Evolutionary conservation across 2,888 invertebrate species (phyloP), one percentile per base, ranked within the genome.

Genomic region (Hypomecis punctinalis): DNA sequence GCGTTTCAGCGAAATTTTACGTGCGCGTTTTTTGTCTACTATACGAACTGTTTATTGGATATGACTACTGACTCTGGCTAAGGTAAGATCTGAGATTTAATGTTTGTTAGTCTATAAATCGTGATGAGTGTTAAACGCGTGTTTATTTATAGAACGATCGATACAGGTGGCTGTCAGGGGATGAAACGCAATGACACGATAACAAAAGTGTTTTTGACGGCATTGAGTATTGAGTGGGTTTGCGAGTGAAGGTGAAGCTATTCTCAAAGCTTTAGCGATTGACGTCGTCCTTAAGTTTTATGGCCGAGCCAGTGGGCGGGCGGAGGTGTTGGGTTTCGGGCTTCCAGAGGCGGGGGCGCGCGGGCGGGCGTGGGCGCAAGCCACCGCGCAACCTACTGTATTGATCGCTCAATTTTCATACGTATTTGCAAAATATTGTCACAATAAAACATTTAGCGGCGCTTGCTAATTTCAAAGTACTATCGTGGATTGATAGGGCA

Each of bases 341-440:
- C 74, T 76, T 69, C 69, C 68, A 66, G 72, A 76, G 77, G 75
- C 68, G 76, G 67, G 71, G 79, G 83, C 80, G 81, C 84, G 86
- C 83, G 85, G 84, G 84, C 82, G 82, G 78, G 67, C 66, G 70
- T 63, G 68, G 68, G 68, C 70, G 73, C 69, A 69, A 75, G 71
- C 63, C 80, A 69, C 77, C 85, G 89, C 90, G 89, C 90, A 89
- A 74, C 75, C 77, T 78, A 71, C 80, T 73, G 82, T 93, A 93
- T 93, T 91, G 92, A 93, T 93, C 90, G 90, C 77, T 76, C 75
- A 81, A 84, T 84, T 86, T 88, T 84, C 81, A 82, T 83, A 85
- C 81, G 82, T 85, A 85, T 86, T 85, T 84, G 77, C 80, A 79
- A 86, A 88, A 89, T 86, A 86, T 85, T 87, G 76, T 77, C 76